A percentile compares a stretch with the other conserved stretches of the same genome.
Evolutionary conservation across 2,113 vertebrate species (phyloP).

Genomic region (Conger conger): DNA sequence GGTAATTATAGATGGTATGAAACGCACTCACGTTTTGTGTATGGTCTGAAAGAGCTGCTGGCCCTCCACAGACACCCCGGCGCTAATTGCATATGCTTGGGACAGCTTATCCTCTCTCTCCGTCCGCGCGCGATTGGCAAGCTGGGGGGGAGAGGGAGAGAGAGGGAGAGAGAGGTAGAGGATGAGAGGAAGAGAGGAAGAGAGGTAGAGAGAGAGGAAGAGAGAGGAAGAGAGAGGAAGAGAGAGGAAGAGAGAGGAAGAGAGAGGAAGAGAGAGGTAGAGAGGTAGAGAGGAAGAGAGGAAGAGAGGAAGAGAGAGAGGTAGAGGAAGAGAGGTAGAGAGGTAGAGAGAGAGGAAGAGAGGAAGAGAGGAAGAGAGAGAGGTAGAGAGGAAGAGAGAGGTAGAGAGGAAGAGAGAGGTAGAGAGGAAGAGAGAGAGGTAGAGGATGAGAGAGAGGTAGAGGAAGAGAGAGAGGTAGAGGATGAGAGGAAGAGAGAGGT

Average conservation of each 20-base stretch:
- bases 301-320: conserved; percentile 30
- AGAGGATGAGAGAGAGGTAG: conserved; percentile 26
- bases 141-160: conserved; percentile 65
- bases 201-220: conserved; percentile 28
- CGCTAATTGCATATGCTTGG: conserved; percentile 99
- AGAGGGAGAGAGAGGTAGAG: neutral
- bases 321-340: conserved; percentile 29
- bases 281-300: too few relatives aligned
- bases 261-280: conserved; percentile 1
- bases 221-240: conserved; percentile 28
- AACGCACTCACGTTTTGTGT: conserved; percentile 99
- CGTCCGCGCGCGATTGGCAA: conserved; percentile 94
- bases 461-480: conserved; percentile 26
- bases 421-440: conserved; percentile 33
- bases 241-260: conserved; percentile 35
- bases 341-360: conserved; percentile 33
- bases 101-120: conserved; percentile 99
- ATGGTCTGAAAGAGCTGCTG: conserved; percentile 99
- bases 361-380: conserved; percentile 33
- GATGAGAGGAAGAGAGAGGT: conserved; percentile 29
- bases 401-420: conserved; percentile 30
- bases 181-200: conserved; percentile 51
- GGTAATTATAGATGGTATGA: too few relatives aligned
- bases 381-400: conserved; percentile 23
- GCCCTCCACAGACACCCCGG: conserved; percentile 96